Evolutionary conservation across 2,888 invertebrate species (phyloP), one percentile per base, ranked within the genome.

Genomic region (Mesochorus sp.): DNA sequence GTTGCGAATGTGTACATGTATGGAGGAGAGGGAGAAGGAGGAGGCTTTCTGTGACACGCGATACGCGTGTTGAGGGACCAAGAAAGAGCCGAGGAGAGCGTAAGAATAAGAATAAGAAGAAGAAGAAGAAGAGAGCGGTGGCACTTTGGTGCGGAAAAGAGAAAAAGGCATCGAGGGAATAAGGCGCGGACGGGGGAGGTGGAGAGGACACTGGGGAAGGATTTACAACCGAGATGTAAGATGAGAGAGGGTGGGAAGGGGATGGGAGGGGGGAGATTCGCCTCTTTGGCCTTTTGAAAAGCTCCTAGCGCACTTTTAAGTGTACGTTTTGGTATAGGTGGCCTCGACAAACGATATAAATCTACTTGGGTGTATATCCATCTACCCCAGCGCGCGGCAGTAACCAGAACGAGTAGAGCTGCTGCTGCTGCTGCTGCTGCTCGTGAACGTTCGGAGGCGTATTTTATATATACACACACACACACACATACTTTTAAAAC

Each of bases 211-310:
- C 83, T 83, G 76, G 79, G 81, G 74, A 57, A 82, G 80, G 74
- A 85, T 84, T 84, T 83, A 83, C 82, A 84, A 83, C 79, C 79
- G 74, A 81, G 83, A 83, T 80, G 82, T 81, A 79, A 68, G 75
- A 1, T 12, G 34, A 55, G 10, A 21, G 31, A 39, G 28, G 3
- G 17, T 19, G 42, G 12, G 42, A 19, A 34, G 3, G 42, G 34
- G 26, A 37, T n/a, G n/a, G n/a, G n/a, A 26, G 10, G 34, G 21
- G 6, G 28, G 47, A 64, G 31, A 64, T 31, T 64, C 59, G 31
- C 55, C 72, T 72, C 67, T 67, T 72, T 72, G 42, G 42, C 57
- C 62, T 34, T 51, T 47, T 14, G 64, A 39, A 62, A 64, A 57
- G 37, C 39, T 39, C 47, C 62, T 10, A 57, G 39, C 67, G 62